Evolutionary conservation across 1,140 invertebrate genomes (phyloP), one percentile per base, ranked within the genome.

Genomic region (Pteromalus puparum): DNA sequence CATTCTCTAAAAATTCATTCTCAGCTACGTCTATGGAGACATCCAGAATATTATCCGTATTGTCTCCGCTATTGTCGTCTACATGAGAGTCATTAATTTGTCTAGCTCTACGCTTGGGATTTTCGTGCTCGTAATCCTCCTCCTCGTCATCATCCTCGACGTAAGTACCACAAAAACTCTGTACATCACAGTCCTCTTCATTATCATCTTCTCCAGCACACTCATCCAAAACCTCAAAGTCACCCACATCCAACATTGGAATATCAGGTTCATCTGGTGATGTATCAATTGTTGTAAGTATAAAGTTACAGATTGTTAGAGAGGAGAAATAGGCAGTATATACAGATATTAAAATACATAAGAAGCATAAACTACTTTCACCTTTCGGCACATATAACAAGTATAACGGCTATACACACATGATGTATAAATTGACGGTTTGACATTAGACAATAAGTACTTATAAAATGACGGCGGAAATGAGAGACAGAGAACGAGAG

Each of bases 211-310:
- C 87, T 77, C 87, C 89, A 2, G 73, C 46, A 81, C 89, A 90
- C 82, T 90, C 90, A 67, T 91, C 90, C 53, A 90, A 73, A 38
- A 91, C 84, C 84, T 91, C 82, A 79, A 90, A 89, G 9, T 88
- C 86, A 67, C 88, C 88, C 13, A 87, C 88, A 79, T 89, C 87
- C 65, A 88, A 87, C 38, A 79, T 86, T 76, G 87, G 72, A 85
- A 65, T 76, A 28, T 82, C 87, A 42, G 78, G 81, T 75, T 87
- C 85, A 46, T 89, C 89, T 89, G 26, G 34, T 68, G 78, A 75
- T 46, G 42, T 28, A 81, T 30, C 67, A 81, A 73, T n/a, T 81
- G 30, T 68, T 38, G 75, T 61, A 5, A 61, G 18, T 61, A 70
- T 74, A 42, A 46, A 76, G 21, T 76, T 76, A 34, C 24, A 77